These are phyloP conservation scores for Microplitis mediator DNA, from an alignment of 1,140 invertebrate species.

Conservation along the genomic window DNA sequence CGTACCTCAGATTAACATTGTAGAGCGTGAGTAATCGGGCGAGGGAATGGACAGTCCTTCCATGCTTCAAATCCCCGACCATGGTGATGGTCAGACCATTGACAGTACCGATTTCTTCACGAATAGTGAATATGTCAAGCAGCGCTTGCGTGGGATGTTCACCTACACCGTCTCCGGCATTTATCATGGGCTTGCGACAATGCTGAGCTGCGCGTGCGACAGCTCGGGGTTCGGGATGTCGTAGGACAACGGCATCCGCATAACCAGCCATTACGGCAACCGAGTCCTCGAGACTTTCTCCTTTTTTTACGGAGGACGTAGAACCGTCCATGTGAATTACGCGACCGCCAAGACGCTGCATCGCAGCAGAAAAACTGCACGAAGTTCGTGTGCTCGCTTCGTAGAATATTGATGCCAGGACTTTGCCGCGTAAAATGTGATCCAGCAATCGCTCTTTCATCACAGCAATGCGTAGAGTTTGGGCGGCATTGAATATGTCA, in stretches of 20 bases:
- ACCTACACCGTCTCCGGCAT: constrained; percentile 97
- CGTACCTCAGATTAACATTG: constrained; percentile 88
- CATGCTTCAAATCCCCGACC: constrained; percentile 97
- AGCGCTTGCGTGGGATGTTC: constrained; percentile 99
- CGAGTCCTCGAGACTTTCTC: constrained; percentile 92
- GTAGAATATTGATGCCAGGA: constrained; percentile 96
- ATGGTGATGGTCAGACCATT: constrained; percentile 93
- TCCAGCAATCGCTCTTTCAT: constrained; percentile 83
- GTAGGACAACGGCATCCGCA: constrained; percentile 89
- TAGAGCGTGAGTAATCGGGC: constrained; percentile 89
- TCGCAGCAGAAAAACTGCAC: constrained; percentile 94
- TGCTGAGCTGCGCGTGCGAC: constrained; percentile 79
- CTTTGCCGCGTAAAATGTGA: constrained; percentile 88
- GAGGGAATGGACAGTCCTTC: constrained; percentile 96
- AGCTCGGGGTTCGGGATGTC: constrained; percentile 93
- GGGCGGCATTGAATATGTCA: constrained; percentile 92
- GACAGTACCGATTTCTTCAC: constrained; percentile 98
- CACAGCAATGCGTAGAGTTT: constrained; percentile 81
- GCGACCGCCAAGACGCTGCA: constrained; percentile 91
- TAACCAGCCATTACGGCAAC: constrained; percentile 85
- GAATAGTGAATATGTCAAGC: constrained; percentile 96
- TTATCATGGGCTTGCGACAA: constrained; percentile 89
- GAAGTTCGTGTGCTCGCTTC: constrained; percentile 96
- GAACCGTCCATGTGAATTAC: constrained; percentile 89
- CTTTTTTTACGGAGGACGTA: constrained; percentile 94